Conservation (phyloP, 2,797 vertebrate genomes). For the Tragopan temminckii region DNA sequence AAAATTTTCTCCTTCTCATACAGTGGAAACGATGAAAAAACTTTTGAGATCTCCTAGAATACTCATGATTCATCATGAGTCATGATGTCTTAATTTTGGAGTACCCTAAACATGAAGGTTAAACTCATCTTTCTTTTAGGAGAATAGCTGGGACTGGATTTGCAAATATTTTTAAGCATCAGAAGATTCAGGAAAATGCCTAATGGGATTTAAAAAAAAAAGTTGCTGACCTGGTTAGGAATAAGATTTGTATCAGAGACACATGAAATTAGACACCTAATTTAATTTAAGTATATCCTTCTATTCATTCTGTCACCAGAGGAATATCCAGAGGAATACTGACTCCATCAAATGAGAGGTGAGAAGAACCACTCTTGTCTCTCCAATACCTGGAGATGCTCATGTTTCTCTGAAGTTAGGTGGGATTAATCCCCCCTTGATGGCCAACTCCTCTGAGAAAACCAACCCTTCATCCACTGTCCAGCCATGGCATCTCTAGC, state of each 20-base stretch:
- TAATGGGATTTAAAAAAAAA: background rate
- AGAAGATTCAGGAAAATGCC: background rate
- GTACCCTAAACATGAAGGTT: conserved; percentile 16
- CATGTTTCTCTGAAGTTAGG: background rate
- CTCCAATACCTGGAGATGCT: background rate
- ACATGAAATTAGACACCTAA: background rate
- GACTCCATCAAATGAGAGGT: background rate
- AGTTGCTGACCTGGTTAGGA: background rate
- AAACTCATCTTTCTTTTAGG: conserved; percentile 27
- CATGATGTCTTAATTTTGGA: conserved; percentile 41
- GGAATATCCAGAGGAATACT: background rate
- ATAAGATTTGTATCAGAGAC: background rate
- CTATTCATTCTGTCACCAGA: background rate
- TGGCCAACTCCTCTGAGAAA: background rate
- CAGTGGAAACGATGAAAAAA: background rate
- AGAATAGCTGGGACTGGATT: background rate
- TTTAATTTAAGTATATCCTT: background rate
- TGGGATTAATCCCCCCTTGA: background rate
- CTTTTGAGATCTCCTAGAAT: background rate
- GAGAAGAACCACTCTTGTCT: background rate
- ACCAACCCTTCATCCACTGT: background rate
- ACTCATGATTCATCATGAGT: conserved; percentile 56
- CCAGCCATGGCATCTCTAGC: background rate
- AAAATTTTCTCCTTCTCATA: background rate
- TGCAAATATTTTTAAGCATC: conserved; percentile 23